Base-by-base conservation (phyloP, 2,797 vertebrate genomes). In the Enteromius unitaeniatus region DNA sequence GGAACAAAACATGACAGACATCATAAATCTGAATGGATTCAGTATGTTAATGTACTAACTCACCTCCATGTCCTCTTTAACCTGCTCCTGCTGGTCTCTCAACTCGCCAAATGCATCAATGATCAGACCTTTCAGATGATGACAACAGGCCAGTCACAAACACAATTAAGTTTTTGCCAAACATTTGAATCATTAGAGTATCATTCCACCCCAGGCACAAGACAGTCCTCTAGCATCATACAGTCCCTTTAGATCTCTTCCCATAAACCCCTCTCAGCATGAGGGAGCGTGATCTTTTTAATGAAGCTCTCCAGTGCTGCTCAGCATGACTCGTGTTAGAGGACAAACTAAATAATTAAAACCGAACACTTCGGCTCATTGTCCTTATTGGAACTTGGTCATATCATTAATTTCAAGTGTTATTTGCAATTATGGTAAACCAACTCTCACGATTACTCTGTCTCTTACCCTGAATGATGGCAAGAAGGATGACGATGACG, bases 21-120 rank as follows among this genome's bases (percentile, higher is more conserved):
- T 64, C 26, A 74, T 82, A 14, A 37, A 74, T 81, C 78, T 80
- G 31, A 68, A 79, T 28, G 21, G 40, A 65, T 75, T 75, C 28
- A 69, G n/a, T n/a, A 14, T 53, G 11, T 37, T 23, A 49, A 21
- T 34, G 11, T 3, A 19, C 37, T 21, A 11, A 28, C 82, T 90
- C 82, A 94, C 94, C 93, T 95, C 94, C 94, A 95, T 95, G 85
- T 95, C 94, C 77, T 94, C 93, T 84, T 94, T 94, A 89, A 95
- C 94, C 87, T 95, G 94, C 84, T 95, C 95, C 89, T 95, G 95
- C 80, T 95, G 94, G 88, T 95, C 94, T 88, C 95, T 93, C 74
- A 95, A 91, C 86, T 95, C 95, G 8, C 95, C 95, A 77, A 95
- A 95, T 14, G 94, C 90, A 92, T 95, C 95, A 81, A 95, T 95